These are phyloP conservation scores for Drosophila sordidula DNA, from an alignment of 2,888 invertebrate species.

Conservation along the genomic window DNA sequence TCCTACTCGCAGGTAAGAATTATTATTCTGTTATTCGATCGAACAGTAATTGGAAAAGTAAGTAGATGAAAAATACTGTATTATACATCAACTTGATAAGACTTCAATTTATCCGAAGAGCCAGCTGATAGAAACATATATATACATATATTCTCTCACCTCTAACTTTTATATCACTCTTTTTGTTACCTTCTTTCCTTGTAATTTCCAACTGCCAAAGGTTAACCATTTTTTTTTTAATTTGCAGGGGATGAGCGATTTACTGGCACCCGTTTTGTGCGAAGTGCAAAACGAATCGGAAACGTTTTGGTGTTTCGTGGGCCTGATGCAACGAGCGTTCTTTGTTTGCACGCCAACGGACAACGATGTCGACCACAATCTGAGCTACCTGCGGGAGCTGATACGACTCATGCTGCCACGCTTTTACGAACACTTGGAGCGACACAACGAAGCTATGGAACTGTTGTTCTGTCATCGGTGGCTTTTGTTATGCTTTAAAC, in stretches of 20 bases:
- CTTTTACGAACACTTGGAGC: slow-evolving; percentile 93
- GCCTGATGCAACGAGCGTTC: slow-evolving; percentile 96
- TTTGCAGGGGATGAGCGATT: slow-evolving; percentile 97
- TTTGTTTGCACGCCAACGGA: slow-evolving; percentile 98
- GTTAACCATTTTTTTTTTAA: too few relatives aligned
- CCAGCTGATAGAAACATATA: too few relatives aligned
- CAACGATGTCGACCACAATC: slow-evolving; percentile 96
- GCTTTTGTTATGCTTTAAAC: slow-evolving; percentile 96
- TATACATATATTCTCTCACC: too few relatives aligned
- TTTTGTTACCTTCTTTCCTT: too few relatives aligned
- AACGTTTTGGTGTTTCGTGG: slow-evolving; percentile 99
- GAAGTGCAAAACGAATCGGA: slow-evolving; percentile 98
- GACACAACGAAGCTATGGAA: slow-evolving; percentile 94
- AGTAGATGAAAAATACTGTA: too few relatives aligned
- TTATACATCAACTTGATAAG: too few relatives aligned
- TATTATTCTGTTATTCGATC: too few relatives aligned
- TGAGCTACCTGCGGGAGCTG: slow-evolving; percentile 94
- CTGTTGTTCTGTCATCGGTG: slow-evolving; percentile 97
- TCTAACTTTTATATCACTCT: too few relatives aligned
- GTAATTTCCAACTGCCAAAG: too few relatives aligned
- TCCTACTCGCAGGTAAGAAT: slow-evolving; percentile 86
- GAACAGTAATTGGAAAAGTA: too few relatives aligned
- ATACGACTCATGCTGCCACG: slow-evolving; percentile 95
- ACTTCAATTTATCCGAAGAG: too few relatives aligned
- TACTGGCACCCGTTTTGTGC: slow-evolving; percentile 95